Percentiles rank a stretch among this genome's conserved stretches.
phyloP scores from a whole-genome alignment of 64 coral and sea anemone genomes.

The Montipora cactus region DNA sequence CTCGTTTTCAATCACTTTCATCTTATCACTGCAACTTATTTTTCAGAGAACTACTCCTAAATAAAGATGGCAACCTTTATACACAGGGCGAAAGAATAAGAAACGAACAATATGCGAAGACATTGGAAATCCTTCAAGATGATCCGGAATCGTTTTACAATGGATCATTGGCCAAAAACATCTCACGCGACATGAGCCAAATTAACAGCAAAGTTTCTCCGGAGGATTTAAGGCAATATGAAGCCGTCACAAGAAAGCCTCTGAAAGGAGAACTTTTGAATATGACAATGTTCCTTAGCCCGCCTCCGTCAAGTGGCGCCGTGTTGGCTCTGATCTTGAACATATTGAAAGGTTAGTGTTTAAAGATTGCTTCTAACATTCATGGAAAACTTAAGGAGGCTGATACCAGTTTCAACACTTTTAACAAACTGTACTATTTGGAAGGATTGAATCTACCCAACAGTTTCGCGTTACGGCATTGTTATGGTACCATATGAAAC shows the following conservation, averaged over 20 bases:
- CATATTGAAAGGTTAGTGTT: conserved; percentile 54
- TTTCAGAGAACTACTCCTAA: conserved; percentile 41
- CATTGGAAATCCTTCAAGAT: conserved; percentile 38
- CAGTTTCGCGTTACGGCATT: no score
- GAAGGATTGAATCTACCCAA: no score
- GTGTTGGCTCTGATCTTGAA: conserved; percentile 39
- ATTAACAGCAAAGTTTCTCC: conserved; percentile 64
- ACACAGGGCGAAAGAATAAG: conserved; percentile 44
- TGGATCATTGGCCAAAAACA: conserved; percentile 52
- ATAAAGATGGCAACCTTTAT: conserved; percentile 60
- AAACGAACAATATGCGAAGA: conserved; percentile 71
- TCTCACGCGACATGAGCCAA: conserved; percentile 5
- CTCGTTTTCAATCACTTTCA: no score
- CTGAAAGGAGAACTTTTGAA: conserved; percentile 47
- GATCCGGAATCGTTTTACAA: conserved; percentile 67
- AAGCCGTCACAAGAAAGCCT: conserved; percentile 65
- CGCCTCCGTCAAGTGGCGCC: conserved; percentile 39
- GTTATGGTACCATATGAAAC: no score
- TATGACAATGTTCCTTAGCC: conserved; percentile 71
- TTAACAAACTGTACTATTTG: no score
- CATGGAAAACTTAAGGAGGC: no score
- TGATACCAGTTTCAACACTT: no score
- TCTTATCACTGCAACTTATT: no score
- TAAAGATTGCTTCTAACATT: no score
- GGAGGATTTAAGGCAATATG: conserved; percentile 83